These are phyloP conservation scores for Eretmochelys imbricata DNA, from an alignment of 2,113 vertebrate species.

Conservation along the genomic window DNA sequence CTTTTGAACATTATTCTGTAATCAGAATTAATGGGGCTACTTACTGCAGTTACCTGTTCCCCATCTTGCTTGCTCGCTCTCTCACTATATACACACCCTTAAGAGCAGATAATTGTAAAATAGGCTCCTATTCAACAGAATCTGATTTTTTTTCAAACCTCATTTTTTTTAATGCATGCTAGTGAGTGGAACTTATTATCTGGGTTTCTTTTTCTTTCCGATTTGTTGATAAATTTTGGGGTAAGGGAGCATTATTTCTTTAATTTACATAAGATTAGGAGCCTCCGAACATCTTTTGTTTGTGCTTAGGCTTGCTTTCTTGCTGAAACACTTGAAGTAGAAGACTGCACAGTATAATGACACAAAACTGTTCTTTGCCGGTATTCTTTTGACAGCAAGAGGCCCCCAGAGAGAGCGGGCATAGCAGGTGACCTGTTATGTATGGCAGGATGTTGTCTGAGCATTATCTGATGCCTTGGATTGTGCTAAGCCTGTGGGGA, in stretches of 20 bases:
- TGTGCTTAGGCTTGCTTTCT: neutral
- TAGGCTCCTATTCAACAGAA: neutral
- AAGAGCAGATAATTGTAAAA: neutral
- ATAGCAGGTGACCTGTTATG: neutral
- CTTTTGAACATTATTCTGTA: neutral
- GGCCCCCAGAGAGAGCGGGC: rapidly evolving
- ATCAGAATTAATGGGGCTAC: neutral
- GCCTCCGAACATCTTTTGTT: rapidly evolving
- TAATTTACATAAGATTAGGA: rapidly evolving
- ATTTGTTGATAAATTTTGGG: neutral
- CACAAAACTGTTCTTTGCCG: neutral
- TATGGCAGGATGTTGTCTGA: rapidly evolving
- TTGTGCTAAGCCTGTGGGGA: neutral
- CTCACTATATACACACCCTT: neutral
- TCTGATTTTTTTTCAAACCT: neutral
- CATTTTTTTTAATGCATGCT: neutral
- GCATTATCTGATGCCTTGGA: rapidly evolving
- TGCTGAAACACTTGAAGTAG: neutral
- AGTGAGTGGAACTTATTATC: neutral
- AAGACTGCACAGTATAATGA: neutral
- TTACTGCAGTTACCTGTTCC: neutral
- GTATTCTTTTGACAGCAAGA: neutral
- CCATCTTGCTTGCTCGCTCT: neutral
- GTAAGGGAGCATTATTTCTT: neutral
- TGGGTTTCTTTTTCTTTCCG: neutral